Percentiles rank a stretch among this genome's conserved stretches.
Conservation (phyloP, 2,113 vertebrate species). For the Microtus richardsoni region DNA sequence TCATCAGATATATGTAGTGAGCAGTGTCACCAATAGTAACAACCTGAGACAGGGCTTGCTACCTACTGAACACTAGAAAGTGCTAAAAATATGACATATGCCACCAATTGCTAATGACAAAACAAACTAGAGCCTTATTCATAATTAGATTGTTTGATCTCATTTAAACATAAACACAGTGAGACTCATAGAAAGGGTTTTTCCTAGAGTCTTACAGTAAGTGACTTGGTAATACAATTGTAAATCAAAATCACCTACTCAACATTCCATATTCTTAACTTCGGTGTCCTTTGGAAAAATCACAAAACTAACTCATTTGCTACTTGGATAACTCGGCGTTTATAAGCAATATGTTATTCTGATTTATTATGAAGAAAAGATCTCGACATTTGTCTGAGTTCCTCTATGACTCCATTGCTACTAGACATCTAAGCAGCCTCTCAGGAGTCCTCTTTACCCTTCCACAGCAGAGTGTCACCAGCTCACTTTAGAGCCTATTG, state of each 20-base stretch:
- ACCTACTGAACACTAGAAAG: neutral
- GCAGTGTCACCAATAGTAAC: neutral
- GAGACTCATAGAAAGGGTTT: neutral
- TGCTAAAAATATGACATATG: neutral
- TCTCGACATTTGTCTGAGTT: neutral
- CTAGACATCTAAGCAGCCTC: neutral
- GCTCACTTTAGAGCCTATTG: neutral
- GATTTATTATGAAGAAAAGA: neutral
- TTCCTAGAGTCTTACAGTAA: neutral
- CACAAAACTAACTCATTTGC: constrained; percentile 31
- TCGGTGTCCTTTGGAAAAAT: neutral
- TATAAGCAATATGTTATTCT: neutral
- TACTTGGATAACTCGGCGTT: neutral
- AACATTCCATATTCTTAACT: neutral
- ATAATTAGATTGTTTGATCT: neutral
- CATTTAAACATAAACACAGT: constrained; percentile 36
- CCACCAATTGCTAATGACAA: neutral
- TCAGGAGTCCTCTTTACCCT: neutral
- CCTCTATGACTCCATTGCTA: neutral
- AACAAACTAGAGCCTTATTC: neutral
- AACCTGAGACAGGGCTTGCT: neutral
- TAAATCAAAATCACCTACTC: constrained; percentile 18
- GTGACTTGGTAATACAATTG: neutral
- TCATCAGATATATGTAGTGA: neutral
- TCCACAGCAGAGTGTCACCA: neutral